These are phyloP conservation scores for Etheostoma cragini DNA, from an alignment of 2,113 vertebrate genomes.

Conservation along the genomic window DNA sequence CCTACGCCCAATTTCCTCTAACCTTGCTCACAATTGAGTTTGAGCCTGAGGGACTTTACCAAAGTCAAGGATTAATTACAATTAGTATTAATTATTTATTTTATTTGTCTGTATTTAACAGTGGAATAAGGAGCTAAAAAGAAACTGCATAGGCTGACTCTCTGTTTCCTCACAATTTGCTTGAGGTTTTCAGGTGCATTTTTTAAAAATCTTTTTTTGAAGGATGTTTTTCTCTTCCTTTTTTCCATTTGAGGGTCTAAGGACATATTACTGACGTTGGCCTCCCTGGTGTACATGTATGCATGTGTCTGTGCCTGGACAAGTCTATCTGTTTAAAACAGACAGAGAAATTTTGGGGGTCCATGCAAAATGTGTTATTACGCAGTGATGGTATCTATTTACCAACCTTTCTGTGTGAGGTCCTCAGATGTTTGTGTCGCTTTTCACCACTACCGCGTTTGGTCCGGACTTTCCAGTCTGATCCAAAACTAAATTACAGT, in stretches of 20 bases:
- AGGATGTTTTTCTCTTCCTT: background rate
- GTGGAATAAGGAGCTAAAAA: constrained; percentile 2
- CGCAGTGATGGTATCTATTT: constrained; percentile 20
- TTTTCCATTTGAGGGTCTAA: constrained; percentile 4
- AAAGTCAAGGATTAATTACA: constrained; percentile 29
- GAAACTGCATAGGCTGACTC: constrained; percentile 6
- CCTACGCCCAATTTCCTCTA: constrained; percentile 21
- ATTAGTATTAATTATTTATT: background rate
- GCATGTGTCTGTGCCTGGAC: background rate
- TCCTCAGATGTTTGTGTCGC: background rate
- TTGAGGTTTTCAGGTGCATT: constrained; percentile 5
- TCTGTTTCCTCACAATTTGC: constrained; percentile 9
- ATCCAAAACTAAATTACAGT: no score
- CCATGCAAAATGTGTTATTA: constrained; percentile 13
- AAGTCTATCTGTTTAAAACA: constrained; percentile 2
- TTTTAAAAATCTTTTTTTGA: constrained; percentile 19
- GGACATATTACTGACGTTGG: background rate
- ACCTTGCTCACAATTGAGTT: constrained; percentile 42
- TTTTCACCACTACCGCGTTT: no score
- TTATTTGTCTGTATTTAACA: constrained; percentile 6
- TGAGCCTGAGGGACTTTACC: constrained; percentile 16
- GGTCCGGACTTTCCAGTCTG: no score
- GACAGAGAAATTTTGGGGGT: constrained; percentile 2
- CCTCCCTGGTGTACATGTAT: background rate
- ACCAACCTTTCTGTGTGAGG: background rate